Percentiles rank a stretch among this genome's conserved stretches.
Evolutionary conservation across 1,140 invertebrate genomes (phyloP).

Genomic region (Drosophila guanche): DNA sequence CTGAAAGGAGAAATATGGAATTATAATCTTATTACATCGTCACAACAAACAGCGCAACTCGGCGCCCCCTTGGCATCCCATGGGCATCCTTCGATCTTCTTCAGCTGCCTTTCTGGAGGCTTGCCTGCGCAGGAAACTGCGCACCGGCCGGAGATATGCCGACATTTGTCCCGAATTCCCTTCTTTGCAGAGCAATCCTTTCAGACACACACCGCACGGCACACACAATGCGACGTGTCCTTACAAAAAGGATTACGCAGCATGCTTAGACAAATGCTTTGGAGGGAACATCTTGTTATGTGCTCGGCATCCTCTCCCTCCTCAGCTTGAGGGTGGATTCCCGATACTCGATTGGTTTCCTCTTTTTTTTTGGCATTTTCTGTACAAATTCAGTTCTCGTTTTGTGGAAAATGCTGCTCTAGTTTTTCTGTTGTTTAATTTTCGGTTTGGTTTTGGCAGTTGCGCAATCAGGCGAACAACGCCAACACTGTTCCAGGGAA

Average conservation of each 20-base stretch:
- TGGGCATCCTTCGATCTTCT: constrained; percentile 70
- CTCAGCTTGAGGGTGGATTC: constrained; percentile 71
- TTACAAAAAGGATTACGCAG: constrained; percentile 81
- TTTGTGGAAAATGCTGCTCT: constrained; percentile 58
- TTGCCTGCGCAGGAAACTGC: constrained; percentile 48
- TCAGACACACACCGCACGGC: constrained; percentile 55
- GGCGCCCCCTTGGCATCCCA: constrained; percentile 52
- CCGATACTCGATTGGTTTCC: constrained; percentile 55
- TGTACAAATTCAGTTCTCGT: constrained; percentile 45
- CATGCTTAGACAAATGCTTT: constrained; percentile 71
- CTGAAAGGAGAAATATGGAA: constrained; percentile 63
- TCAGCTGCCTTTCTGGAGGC: constrained; percentile 60
- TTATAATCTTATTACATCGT: constrained; percentile 82
- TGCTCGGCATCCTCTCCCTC: constrained; percentile 33
- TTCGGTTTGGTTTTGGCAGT: constrained; percentile 61
- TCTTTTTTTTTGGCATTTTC: constrained; percentile 55
- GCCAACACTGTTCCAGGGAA: constrained; percentile 60
- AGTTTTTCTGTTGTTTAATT: constrained; percentile 19
- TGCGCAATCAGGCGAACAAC: constrained; percentile 71
- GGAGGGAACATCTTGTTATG: constrained; percentile 69
- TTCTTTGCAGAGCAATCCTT: constrained; percentile 67
- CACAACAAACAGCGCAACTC: constrained; percentile 66
- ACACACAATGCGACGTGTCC: constrained; percentile 62
- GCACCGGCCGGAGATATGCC: constrained; percentile 78
- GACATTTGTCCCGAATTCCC: constrained; percentile 68